Conservation (phyloP, 2,888 invertebrate species). For the Spialia ferax region DNA sequence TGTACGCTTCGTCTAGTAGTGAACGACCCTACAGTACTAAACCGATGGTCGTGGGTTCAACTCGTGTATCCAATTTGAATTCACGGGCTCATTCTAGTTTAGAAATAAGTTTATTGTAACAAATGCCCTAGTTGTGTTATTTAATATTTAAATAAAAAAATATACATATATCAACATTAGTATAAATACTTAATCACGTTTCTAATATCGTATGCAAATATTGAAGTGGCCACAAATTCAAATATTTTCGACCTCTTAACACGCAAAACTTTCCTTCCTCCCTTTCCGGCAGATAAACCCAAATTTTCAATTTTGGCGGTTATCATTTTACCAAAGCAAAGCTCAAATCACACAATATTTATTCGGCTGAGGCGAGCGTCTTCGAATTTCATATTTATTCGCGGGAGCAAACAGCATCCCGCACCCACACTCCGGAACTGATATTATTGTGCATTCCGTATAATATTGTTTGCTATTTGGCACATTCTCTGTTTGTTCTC, state of each 20-base stretch:
- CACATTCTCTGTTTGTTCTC: constrained; percentile 86
- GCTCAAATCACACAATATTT: constrained; percentile 82
- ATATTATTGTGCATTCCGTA: constrained; percentile 87
- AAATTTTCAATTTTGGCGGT: constrained; percentile 83
- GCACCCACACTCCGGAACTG: constrained; percentile 80
- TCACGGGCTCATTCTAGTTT: too few relatives aligned
- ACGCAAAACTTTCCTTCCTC: constrained; percentile 57
- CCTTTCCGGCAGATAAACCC: constrained; percentile 74
- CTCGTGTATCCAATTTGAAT: too few relatives aligned
- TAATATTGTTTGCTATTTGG: constrained; percentile 87
- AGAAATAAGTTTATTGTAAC: too few relatives aligned
- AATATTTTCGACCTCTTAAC: constrained; percentile 9
- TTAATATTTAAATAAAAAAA: too few relatives aligned
- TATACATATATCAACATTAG: too few relatives aligned
- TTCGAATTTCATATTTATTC: constrained; percentile 87
- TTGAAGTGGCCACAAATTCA: neutral
- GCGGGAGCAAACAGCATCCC: constrained; percentile 76
- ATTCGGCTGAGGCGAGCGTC: constrained; percentile 76
- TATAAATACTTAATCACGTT: neutral
- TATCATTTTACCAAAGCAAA: constrained; percentile 87
- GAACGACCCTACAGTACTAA: too few relatives aligned
- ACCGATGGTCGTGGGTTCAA: too few relatives aligned
- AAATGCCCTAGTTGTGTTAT: too few relatives aligned
- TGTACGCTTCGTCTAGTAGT: too few relatives aligned
- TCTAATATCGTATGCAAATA: neutral